Base-by-base conservation (phyloP, 2,797 vertebrate species). In the Lepus townsendii region DNA sequence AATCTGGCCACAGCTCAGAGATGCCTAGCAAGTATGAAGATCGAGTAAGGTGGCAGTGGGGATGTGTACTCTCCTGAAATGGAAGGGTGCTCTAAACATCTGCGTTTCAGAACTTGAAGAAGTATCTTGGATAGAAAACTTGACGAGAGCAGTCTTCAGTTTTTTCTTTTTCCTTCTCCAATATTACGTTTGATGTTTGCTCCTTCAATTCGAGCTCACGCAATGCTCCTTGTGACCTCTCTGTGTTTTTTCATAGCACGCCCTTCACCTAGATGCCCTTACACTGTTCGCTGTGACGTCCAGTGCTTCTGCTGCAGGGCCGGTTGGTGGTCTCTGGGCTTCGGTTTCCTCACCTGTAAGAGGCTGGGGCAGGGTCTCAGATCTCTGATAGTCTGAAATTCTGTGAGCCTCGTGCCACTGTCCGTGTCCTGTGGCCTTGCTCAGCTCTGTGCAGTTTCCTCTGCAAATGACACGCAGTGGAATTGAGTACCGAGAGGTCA, bases 301-400 rank as follows among this genome's bases (percentile, higher is more conserved):
- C 8, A 47, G 42, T 47, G 42, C 42, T 47, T 47, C 42, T 47
- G 42, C 8, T 47, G 42, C 42, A 47, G 42, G 42, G 42, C 42
- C 7, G 42, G 42, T 47, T 47, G 42, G 42, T 9, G 42, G 30
- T 72, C 66, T 52, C 10, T 69, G 42, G 75, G 10, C 35, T 72
- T 91, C 30, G 22, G 17, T 65, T 93, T 95, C 93, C 35, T 77
- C 57, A 72, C 69, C 68, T 93, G 60, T 80, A 91, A 82, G 83
- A 42, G 92, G 42, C 30, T 73, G 52, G 69, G 38, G 47, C 52
- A 63, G 30, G 83, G 24, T 68, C 35, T 72, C 19, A 80, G 66
- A 52, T 42, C 42, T 80, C 50, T 72, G 13, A 3, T 42, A 19
- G 79, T 89, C 24, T 90, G 68, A 93, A 88, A 57, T 86, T 68